A percentile compares a stretch with the other conserved stretches of the same genome.
These are phyloP conservation scores for Amphiprion clarkii DNA, from an alignment of 2,797 vertebrate species.

Conservation along the genomic window DNA sequence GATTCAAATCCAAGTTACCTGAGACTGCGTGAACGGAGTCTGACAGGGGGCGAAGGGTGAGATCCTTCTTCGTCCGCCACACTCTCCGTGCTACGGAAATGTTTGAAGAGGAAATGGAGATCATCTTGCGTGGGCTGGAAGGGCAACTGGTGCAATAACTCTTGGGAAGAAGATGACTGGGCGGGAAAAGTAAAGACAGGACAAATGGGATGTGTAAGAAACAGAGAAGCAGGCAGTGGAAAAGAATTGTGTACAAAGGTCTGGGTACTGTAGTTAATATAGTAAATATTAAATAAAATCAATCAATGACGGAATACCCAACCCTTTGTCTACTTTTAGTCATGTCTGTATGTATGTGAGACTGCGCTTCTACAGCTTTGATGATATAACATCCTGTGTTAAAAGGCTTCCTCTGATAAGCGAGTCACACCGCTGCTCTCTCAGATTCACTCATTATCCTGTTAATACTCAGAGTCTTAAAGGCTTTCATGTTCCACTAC, in stretches of 20 bases:
- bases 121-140: conserved; percentile 94
- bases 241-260: neutral
- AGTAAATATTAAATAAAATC: neutral
- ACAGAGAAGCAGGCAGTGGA: neutral
- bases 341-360: conserved; percentile 11
- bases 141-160: conserved; percentile 93
- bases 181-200: neutral
- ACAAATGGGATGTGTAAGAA: neutral
- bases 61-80: conserved; percentile 89
- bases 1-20: conserved; percentile 80
- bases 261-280: neutral
- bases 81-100: conserved; percentile 93
- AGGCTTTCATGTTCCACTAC: conserved; percentile 35
- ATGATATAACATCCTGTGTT: conserved; percentile 51
- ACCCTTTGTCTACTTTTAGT: neutral
- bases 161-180: conserved; percentile 94
- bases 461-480: conserved; percentile 41
- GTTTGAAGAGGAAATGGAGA: conserved; percentile 94
- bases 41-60: conserved; percentile 82
- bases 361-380: conserved; percentile 32
- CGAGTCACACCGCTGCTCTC: conserved; percentile 27
- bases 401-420: conserved; percentile 42
- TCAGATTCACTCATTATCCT: conserved; percentile 44
- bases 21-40: conserved; percentile 92
- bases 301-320: neutral